Conservation (phyloP, 1,140 invertebrate species). For the Trichomalopsis sarcophagae region DNA sequence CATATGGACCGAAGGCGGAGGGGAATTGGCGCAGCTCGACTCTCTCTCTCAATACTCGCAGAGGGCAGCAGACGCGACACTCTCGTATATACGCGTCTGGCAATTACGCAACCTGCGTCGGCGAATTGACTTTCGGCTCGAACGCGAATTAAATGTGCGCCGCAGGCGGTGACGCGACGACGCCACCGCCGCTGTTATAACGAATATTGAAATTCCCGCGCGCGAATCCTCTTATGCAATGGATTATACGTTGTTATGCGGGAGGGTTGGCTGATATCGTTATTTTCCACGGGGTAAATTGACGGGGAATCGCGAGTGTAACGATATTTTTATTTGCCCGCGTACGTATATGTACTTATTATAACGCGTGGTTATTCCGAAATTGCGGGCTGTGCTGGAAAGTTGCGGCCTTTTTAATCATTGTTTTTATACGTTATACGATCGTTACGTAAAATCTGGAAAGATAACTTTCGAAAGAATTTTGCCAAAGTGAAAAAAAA, state of each 20-base stretch:
- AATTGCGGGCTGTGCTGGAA: too few relatives aligned
- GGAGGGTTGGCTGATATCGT: background rate
- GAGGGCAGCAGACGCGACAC: background rate
- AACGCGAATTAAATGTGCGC: background rate
- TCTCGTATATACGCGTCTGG: background rate
- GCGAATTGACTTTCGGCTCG: slow-evolving; percentile 26
- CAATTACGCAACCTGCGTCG: slow-evolving; percentile 6
- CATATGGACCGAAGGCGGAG: background rate
- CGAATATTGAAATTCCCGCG: slow-evolving; percentile 23
- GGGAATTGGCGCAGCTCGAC: background rate
- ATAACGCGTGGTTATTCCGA: too few relatives aligned
- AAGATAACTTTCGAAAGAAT: background rate
- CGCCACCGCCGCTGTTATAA: background rate
- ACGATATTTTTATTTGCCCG: too few relatives aligned
- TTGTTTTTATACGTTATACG: too few relatives aligned
- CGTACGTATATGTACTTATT: too few relatives aligned
- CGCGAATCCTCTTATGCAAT: slow-evolving; percentile 15
- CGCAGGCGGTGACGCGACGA: background rate
- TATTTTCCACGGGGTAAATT: too few relatives aligned
- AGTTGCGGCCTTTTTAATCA: too few relatives aligned
- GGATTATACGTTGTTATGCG: background rate
- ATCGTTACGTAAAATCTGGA: background rate
- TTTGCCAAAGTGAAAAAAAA: background rate
- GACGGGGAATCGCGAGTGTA: too few relatives aligned
- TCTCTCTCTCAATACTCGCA: background rate